These are phyloP conservation scores for Zaprionus nigranus DNA, from an alignment of 1,140 invertebrate genomes.

Conservation along the genomic window DNA sequence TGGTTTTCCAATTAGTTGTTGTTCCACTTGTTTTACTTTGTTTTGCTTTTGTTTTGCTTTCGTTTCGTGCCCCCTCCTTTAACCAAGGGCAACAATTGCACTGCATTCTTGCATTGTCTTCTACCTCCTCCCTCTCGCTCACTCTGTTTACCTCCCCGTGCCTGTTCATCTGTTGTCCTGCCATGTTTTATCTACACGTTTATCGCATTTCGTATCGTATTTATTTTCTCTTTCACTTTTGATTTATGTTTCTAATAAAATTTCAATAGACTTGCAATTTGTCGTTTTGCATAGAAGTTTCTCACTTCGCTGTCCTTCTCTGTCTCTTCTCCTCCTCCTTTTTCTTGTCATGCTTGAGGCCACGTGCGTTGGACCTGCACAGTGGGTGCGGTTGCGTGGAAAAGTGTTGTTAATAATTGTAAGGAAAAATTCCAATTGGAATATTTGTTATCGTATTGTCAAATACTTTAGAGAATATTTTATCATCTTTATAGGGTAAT, in stretches of 20 bases:
- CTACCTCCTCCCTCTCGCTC: neutral
- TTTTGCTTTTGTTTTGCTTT: conserved; percentile 42
- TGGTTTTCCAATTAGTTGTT: conserved; percentile 77
- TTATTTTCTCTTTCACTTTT: conserved; percentile 58
- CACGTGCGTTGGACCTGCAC: conserved; percentile 58
- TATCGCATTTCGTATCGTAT: conserved; percentile 32
- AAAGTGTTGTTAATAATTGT: neutral
- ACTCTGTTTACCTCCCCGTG: conserved; percentile 15
- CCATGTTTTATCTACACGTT: conserved; percentile 44
- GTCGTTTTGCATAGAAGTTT: conserved; percentile 58
- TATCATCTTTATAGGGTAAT: neutral
- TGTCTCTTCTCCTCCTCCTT: neutral
- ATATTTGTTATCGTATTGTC: neutral
- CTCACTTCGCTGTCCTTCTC: neutral
- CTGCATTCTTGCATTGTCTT: conserved; percentile 19
- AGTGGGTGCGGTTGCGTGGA: conserved; percentile 25
- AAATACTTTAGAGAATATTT: neutral
- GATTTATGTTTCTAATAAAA: conserved; percentile 82
- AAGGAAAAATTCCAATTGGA: neutral
- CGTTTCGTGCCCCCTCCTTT: conserved; percentile 25
- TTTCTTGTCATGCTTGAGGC: conserved; percentile 30
- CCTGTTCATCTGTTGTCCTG: conserved; percentile 23
- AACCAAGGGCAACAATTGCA: conserved; percentile 31
- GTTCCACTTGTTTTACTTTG: conserved; percentile 21
- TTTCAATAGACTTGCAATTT: conserved; percentile 83